Base-by-base conservation (phyloP, 2,113 vertebrate species). In the Prunella fulvescens region DNA sequence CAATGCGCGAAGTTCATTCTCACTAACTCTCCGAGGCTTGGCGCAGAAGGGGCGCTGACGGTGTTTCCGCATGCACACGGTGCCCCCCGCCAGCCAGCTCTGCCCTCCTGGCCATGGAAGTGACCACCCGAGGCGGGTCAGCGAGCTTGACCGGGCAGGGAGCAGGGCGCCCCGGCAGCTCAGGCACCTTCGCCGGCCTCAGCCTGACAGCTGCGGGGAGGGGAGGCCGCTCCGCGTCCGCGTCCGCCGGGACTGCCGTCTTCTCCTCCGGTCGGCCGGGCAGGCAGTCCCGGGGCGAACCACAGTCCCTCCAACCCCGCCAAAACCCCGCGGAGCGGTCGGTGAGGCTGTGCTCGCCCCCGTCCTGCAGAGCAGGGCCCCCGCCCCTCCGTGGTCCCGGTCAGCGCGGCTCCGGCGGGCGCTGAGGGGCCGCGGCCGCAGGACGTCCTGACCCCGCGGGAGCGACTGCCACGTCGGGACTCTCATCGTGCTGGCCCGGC, bases 91-190 rank as follows among this genome's bases (percentile, higher is more conserved):
- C 80, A 78, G 73, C 47, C 69, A 40, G 90, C 66, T 95, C 81
- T 93, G 81, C 40, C 72, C 58, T 48, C 60, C 66, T 20, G 92
- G 72, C 86, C 33, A 94, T 42, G 97, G 96, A 96, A 98, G 97
- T 97, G 95, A 96, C 83, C 88, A 8, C 51, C 45, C 48, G 82
- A 51, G 51, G 77, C 24, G 84, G 73, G 42, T 74, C 82, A 35
- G 78, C 23, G 66, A 23, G 48, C 51, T 51, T 22, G 26, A 18
- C 33, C 19, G 72, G 11, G 16, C 11, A 17, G 14, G 56, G 31
- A 35, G 60, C 69, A 62, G 85, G 73, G 44, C 33, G 18, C 11
- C 25, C 37, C 61, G 72, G 31, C n/a, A 54, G 45, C 31, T 25
- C 37, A 54, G 64, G 80, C 28, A 19, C 40, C 44, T 83, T 37